Evolutionary conservation across 2,113 vertebrate genomes (phyloP), one percentile per base, ranked within the genome.

Genomic region (Tachycineta bicolor): DNA sequence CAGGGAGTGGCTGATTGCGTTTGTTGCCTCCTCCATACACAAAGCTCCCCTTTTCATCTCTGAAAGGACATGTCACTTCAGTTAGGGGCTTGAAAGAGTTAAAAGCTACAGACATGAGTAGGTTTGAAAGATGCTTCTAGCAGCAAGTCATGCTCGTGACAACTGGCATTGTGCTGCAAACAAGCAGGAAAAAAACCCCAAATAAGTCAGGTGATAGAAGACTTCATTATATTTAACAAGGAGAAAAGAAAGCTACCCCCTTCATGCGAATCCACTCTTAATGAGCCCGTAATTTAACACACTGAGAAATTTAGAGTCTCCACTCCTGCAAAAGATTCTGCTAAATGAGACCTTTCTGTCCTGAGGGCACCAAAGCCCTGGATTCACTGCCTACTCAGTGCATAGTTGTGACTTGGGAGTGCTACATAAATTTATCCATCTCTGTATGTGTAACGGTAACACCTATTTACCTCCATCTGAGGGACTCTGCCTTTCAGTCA

Each of bases 41-140:
- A 67, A 96, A 97, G 64, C 95, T 97, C 21, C 92, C 92, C 33
- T 98, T 98, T 55, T 97, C 98, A 28, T 98, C 98, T 83, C 99
- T 99, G 94, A 84, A 97, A 97, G 60, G 75, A 76, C 63, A 94
- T 5, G 52, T 71, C 65, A 55, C 29, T n/a, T 71, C 37, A 34
- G 70, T 75, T 68, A 96, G 37, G 19, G 49, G 25, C 39, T 69
- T 56, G 37, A 93, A 53, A 55, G 64, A 52, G 29, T 59, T 87
- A 53, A 33, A 56, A 1, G 3, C 39, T 90, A 46, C 22, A 90
- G 39, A 70, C 64, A 62, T 59, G 43, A 89, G 12, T 29, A 63
- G 14, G 24, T 81, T 81, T 94, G 58, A 86, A 94, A 81, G 58
- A 39, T 23, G 56, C 4, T 31, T 78, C 52, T 44, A 62, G 65